Conservation (phyloP, 2,797 vertebrate genomes). For the Xenopus petersii region DNA sequence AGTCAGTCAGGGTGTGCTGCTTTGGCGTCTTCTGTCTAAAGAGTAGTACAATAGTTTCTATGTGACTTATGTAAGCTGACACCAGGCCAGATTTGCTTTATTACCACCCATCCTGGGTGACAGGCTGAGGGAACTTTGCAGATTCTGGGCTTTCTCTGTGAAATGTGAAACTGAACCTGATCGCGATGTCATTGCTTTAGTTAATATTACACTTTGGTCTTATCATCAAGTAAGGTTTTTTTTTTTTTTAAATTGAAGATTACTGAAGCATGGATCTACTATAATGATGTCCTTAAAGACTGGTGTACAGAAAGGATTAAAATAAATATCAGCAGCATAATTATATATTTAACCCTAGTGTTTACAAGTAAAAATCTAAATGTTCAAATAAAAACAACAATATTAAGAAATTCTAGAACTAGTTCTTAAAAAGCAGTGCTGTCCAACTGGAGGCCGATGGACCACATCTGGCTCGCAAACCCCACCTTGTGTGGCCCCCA, state of each 20-base stretch:
- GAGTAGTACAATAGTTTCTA: slow-evolving; percentile 63
- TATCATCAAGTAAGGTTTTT: slow-evolving; percentile 28
- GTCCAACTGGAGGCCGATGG: too few relatives aligned
- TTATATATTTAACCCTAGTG: not conserved
- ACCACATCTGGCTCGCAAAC: too few relatives aligned
- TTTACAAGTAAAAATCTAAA: too few relatives aligned
- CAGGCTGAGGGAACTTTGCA: slow-evolving; percentile 42
- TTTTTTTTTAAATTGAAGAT: slow-evolving; percentile 37
- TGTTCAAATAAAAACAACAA: too few relatives aligned
- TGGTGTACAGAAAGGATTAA: slow-evolving; percentile 38
- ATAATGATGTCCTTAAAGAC: slow-evolving; percentile 34
- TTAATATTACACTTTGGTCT: slow-evolving; percentile 53
- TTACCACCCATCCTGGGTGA: slow-evolving; percentile 41
- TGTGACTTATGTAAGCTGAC: slow-evolving; percentile 55
- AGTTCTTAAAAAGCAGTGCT: too few relatives aligned
- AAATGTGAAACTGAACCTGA: slow-evolving; percentile 35
- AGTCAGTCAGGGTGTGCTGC: slow-evolving; percentile 52
- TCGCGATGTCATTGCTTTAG: slow-evolving; percentile 11
- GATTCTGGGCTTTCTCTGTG: slow-evolving; percentile 32
- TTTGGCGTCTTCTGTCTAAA: slow-evolving; percentile 65
- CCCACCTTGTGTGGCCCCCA: too few relatives aligned
- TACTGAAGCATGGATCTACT: slow-evolving; percentile 34
- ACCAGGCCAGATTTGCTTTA: slow-evolving; percentile 30
- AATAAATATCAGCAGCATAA: not conserved
- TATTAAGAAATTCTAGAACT: too few relatives aligned